Evolutionary conservation across 92 coral and sea anemone genomes (phyloP), one percentile per base, ranked within the genome.

Genomic region (Scolanthus callimorphus): DNA sequence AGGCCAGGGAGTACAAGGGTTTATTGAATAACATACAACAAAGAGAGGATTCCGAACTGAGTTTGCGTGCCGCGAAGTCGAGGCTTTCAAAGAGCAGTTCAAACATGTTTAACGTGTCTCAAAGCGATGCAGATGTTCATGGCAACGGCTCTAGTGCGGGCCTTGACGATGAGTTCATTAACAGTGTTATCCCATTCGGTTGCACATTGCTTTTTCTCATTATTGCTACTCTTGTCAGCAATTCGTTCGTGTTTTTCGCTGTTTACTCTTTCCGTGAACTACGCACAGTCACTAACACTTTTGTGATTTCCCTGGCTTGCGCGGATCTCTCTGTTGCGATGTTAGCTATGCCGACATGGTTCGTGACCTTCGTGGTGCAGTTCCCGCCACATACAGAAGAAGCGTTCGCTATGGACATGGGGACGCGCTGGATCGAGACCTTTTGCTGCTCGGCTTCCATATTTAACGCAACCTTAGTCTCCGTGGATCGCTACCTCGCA

Each of bases 381-480:
- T 20, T 76, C 21, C 57, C 62, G 17, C 60, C 49, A 15, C 70
- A 77, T 0, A 47, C 66, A 3, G 8, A 10, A 6, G 76, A 56
- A 3, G 1, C n/a, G 11, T 39, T 55, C 11, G 39, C 76, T n/a
- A 47, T 87, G 11, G 69, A 68, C 25, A 46, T 87, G 69, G 55
- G 83, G 28, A 83, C 86, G 30, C 22, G 47, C 28, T 87, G 95
- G 95, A 65, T 87, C 19, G 95, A 87, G 21, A 69, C 75, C 0
- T 87, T 87, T 53, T 87, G 95, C 54, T 77, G 90, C 43, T 34
- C 83, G 12, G 95, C 90, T 0, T 87, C 95, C 38, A 87, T 87
- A 19, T 55, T 78, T 26, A 78, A 75, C 60, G 90, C 95, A 20
- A 87, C 95, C 0, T 25, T 87, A 25, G 95, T 87, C 1, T 83